phyloP scores from a whole-genome alignment of 2,113 vertebrate genomes.

The Elachura formosa region DNA sequence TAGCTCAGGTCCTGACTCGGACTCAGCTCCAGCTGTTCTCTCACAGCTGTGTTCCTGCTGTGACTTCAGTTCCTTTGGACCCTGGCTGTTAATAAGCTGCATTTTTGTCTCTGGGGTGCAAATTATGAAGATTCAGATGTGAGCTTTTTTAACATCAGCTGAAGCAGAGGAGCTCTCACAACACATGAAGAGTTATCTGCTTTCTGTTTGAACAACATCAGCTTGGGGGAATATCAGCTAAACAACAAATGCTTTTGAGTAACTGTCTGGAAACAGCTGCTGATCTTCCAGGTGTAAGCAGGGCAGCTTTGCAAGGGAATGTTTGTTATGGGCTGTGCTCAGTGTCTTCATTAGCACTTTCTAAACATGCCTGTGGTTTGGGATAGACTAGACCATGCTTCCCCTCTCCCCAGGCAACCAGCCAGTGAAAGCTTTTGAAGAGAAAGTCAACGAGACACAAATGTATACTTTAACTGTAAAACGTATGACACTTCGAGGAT shows the following conservation, averaged over 20 bases:
- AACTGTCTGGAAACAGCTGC: not conserved
- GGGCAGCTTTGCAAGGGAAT: not conserved
- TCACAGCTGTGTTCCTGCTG: not conserved
- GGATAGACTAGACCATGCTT: not conserved
- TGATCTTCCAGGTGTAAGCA: not conserved
- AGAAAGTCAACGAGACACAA: slow-evolving; percentile 9
- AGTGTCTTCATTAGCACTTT: not conserved
- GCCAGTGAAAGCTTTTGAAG: slow-evolving; percentile 59
- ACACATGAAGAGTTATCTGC: not conserved
- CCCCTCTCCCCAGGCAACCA: slow-evolving; percentile 28
- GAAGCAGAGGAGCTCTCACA: not conserved
- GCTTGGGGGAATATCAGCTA: not conserved
- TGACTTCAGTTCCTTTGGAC: not conserved
- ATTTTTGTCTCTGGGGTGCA: not conserved
- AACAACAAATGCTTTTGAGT: not conserved
- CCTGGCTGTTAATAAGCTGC: not conserved
- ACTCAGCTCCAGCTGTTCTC: not conserved
- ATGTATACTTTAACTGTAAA: slow-evolving; percentile 55
- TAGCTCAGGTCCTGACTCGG: not conserved
- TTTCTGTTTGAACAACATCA: not conserved
- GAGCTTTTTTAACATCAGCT: not conserved
- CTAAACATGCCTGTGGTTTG: not conserved
- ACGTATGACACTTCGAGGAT: slow-evolving; percentile 59
- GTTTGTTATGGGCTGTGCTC: not conserved
- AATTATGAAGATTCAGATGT: not conserved